These are phyloP conservation scores for Muricea muricata DNA, from an alignment of 92 coral and sea anemone species.

Conservation along the genomic window DNA sequence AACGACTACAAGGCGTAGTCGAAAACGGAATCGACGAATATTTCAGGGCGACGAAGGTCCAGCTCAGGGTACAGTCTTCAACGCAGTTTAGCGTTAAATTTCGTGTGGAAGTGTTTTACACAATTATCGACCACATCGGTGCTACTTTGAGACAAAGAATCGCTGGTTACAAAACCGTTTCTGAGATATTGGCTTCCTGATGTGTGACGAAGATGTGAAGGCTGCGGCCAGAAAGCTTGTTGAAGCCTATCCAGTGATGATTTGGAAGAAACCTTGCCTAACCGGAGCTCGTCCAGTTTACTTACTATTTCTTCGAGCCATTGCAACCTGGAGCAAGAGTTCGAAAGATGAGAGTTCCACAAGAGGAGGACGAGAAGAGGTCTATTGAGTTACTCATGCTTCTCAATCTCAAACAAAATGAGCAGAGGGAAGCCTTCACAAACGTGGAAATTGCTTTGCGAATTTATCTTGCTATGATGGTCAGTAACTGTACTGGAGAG, in stretches of 20 bases:
- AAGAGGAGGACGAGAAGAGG: constrained; percentile 28
- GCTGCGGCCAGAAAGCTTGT: constrained; percentile 20
- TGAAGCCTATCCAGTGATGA: constrained; percentile 33
- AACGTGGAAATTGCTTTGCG: background rate
- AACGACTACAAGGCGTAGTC: constrained; percentile 23
- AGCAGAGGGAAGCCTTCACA: background rate
- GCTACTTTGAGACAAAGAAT: constrained; percentile 24
- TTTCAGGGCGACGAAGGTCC: constrained; percentile 22
- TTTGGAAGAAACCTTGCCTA: constrained; percentile 25
- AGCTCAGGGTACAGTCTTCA: constrained; percentile 32
- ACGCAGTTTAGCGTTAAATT: constrained; percentile 2
- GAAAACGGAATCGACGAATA: constrained; percentile 13
- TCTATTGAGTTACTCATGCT: constrained; percentile 6
- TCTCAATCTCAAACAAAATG: constrained; percentile 23
- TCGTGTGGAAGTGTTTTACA: constrained; percentile 28
- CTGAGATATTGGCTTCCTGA: constrained; percentile 24
- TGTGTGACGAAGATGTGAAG: constrained; percentile 26
- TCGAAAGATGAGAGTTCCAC: constrained; percentile 22
- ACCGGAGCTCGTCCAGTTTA: constrained; percentile 24
- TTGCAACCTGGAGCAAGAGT: constrained; percentile 25
- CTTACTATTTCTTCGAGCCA: constrained; percentile 21
- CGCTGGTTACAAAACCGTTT: constrained; percentile 18
- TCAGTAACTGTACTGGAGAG: background rate
- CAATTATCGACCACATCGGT: constrained; percentile 32
- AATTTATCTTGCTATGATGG: constrained; percentile 11